Conservation (phyloP, 2,888 invertebrate species). For the Lasius platythorax region DNA sequence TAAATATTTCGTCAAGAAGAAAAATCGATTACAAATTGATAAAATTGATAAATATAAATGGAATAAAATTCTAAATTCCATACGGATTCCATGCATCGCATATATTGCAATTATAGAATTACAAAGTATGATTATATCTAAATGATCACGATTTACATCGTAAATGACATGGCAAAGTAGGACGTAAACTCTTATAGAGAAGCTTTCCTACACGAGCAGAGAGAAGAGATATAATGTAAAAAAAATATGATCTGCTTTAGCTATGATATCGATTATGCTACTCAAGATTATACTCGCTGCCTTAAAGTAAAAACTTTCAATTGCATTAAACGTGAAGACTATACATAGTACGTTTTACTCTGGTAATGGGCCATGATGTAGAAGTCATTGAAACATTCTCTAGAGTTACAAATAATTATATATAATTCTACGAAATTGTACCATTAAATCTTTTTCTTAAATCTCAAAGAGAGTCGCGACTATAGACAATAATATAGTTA, state of each 20-base stretch:
- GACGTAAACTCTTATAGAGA: constrained; percentile 31
- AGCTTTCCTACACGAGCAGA: neutral
- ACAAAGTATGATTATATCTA: neutral
- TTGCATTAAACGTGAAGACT: constrained; percentile 29
- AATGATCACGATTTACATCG: constrained; percentile 33
- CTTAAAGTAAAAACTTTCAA: constrained; percentile 38
- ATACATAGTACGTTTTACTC: constrained; percentile 10
- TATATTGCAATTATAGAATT: constrained; percentile 22
- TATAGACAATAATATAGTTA: constrained; percentile 1
- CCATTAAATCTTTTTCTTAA: constrained; percentile 20
- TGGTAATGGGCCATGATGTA: neutral
- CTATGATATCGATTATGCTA: constrained; percentile 38
- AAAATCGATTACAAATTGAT: neutral
- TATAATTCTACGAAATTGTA: constrained; percentile 1
- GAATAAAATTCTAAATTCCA: neutral
- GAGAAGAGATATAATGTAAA: constrained; percentile 11
- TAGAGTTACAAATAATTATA: constrained; percentile 36
- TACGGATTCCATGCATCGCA: neutral
- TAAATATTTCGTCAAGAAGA: neutral
- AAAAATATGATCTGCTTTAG: constrained; percentile 19
- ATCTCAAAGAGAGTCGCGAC: neutral
- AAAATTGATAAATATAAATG: neutral
- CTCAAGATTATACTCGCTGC: constrained; percentile 24
- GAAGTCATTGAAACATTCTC: constrained; percentile 16
- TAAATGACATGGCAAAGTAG: constrained; percentile 38